Percentiles rank a stretch among this genome's conserved stretches.
phyloP scores from a whole-genome alignment of 53 echinoderm and acorn worm genomes.

The Arbacia lixula region DNA sequence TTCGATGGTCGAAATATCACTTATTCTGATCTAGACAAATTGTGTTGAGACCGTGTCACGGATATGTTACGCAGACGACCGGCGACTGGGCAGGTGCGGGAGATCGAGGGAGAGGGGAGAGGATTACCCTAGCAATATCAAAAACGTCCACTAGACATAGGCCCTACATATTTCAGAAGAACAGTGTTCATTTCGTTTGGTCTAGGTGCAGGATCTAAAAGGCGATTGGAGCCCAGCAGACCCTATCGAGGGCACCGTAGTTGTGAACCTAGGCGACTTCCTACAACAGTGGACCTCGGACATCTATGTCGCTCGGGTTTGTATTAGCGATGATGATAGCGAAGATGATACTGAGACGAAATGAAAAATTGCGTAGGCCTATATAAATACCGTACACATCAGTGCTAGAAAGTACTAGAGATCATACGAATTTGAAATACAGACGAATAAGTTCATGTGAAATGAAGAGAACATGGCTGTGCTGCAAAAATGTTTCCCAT shows the following conservation, averaged over 20 bases:
- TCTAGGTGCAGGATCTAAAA: conserved; percentile 67
- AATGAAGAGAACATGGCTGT: background rate
- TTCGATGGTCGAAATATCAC: too few species aligned
- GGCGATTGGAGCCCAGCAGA: conserved; percentile 69
- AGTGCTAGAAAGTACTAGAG: too few species aligned
- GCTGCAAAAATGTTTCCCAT: background rate
- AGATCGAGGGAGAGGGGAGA: background rate
- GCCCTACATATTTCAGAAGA: background rate
- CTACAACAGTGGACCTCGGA: conserved; percentile 93
- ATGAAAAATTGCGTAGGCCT: too few species aligned
- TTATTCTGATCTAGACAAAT: too few species aligned
- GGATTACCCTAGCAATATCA: background rate
- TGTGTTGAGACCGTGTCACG: too few species aligned
- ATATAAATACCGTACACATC: too few species aligned
- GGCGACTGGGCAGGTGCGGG: too few species aligned
- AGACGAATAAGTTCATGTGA: too few species aligned
- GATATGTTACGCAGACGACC: too few species aligned
- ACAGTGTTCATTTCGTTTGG: background rate
- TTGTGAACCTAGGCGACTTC: conserved; percentile 85
- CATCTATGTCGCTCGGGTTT: conserved; percentile 71
- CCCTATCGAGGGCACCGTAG: conserved; percentile 74
- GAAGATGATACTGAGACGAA: too few species aligned
- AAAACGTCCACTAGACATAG: background rate
- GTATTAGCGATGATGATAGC: conserved; percentile 31
- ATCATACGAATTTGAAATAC: too few species aligned